Conservation (phyloP, 2,113 vertebrate species). For the Brachionichthys hirsutus region DNA sequence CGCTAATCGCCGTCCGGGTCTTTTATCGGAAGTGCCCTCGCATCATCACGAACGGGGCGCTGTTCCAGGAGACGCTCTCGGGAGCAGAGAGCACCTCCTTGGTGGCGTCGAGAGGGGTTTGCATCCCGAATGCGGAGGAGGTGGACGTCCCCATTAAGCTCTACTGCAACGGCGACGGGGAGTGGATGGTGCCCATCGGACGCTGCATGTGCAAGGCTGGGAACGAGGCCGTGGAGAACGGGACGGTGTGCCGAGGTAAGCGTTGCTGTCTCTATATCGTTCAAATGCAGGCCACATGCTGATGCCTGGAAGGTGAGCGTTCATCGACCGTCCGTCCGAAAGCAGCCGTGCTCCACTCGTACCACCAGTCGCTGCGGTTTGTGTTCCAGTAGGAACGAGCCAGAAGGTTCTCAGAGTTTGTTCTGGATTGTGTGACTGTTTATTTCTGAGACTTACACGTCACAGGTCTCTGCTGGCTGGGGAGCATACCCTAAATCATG, state of each 20-base stretch:
- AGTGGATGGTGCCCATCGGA: conserved; percentile 98
- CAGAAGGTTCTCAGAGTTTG: too few species aligned
- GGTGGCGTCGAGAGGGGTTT: conserved; percentile 90
- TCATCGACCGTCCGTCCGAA: conserved; percentile 11
- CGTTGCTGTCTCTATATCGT: background rate
- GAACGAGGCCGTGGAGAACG: conserved; percentile 91
- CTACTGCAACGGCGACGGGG: conserved; percentile 96
- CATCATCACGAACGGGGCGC: conserved; percentile 88
- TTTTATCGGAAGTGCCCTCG: conserved; percentile 97
- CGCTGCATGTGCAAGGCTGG: conserved; percentile 96
- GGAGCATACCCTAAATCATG: too few species aligned
- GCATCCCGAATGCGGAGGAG: conserved; percentile 92
- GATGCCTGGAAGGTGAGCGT: too few species aligned
- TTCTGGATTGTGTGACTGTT: too few species aligned
- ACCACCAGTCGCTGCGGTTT: too few species aligned
- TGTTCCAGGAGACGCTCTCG: conserved; percentile 93
- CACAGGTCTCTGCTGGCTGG: too few species aligned
- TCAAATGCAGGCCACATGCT: too few species aligned
- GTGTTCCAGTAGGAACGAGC: too few species aligned
- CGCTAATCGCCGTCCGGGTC: conserved; percentile 92
- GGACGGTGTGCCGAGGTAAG: conserved; percentile 93
- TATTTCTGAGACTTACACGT: conserved; percentile 1
- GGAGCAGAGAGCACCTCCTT: conserved; percentile 96
- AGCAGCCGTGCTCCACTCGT: too few species aligned
- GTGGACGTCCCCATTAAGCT: conserved; percentile 98